Percentiles rank a stretch among this genome's conserved stretches.
Evolutionary conservation across 2,113 vertebrate species (phyloP).

Genomic region (Scytalopus superciliaris): DNA sequence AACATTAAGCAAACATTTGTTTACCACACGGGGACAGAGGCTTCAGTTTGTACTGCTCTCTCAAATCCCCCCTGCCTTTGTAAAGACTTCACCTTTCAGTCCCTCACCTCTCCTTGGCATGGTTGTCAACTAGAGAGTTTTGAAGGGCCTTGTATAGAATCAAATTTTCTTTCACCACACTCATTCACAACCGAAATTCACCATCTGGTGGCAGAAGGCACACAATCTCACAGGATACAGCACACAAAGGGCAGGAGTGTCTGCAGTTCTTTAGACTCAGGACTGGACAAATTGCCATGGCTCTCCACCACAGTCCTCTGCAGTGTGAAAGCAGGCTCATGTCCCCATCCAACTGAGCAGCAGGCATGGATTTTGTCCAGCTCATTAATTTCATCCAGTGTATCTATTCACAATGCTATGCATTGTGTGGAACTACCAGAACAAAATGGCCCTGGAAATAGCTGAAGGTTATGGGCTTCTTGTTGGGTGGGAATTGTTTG

Average conservation of each 20-base stretch:
- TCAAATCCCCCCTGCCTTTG: neutral
- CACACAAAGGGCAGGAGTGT: neutral
- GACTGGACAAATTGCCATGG: neutral
- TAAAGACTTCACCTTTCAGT: neutral
- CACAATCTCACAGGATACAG: neutral
- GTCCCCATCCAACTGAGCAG: neutral
- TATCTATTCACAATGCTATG: neutral
- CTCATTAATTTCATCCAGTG: neutral
- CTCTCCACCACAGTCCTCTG: neutral
- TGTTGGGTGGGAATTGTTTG: fast-evolving
- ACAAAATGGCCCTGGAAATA: neutral
- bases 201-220: neutral
- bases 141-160: neutral
- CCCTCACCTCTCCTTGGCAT: neutral
- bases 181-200: neutral
- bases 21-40: neutral
- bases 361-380: neutral
- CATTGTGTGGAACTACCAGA: neutral
- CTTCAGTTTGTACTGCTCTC: neutral
- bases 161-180: neutral
- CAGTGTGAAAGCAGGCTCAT: neutral
- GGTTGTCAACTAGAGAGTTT: neutral
- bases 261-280: neutral
- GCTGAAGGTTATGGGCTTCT: neutral
- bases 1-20: neutral